Conservation (phyloP, 2,797 vertebrate species). For the Moxostoma hubbsi region DNA sequence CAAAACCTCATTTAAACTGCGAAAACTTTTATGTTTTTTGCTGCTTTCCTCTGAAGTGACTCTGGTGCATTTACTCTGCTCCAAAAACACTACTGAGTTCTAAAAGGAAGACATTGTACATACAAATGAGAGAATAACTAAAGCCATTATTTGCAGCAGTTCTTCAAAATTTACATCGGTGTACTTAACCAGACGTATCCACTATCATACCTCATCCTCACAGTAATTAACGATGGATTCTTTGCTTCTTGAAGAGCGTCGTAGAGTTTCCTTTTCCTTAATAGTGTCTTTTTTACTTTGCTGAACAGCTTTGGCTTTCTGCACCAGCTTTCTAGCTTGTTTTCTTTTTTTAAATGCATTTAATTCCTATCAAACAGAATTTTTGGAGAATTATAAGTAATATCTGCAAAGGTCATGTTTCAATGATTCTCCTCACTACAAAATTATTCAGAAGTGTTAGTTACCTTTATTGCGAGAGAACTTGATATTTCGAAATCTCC, state of each 20-base stretch:
- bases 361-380: constrained; percentile 64
- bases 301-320: constrained; percentile 87
- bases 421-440: not conserved
- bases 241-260: constrained; percentile 82
- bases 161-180: not conserved
- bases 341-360: constrained; percentile 79
- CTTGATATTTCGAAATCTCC: constrained; percentile 68
- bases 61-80: constrained; percentile 60
- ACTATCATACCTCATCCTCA: constrained; percentile 78
- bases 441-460: constrained; percentile 26
- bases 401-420: too few species aligned
- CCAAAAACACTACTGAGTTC: constrained; percentile 82
- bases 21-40: constrained; percentile 74
- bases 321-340: constrained; percentile 87
- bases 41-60: constrained; percentile 44
- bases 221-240: constrained; percentile 65
- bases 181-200: not conserved
- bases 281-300: constrained; percentile 75
- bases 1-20: constrained; percentile 91
- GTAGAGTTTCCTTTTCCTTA: constrained; percentile 63
- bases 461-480: constrained; percentile 79
- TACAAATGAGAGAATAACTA: not conserved
- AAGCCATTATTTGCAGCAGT: not conserved
- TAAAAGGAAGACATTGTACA: constrained; percentile 62
- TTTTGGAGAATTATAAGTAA: not conserved